Base-by-base conservation (phyloP, 2,797 vertebrate species). In the Denticeps clupeoides region DNA sequence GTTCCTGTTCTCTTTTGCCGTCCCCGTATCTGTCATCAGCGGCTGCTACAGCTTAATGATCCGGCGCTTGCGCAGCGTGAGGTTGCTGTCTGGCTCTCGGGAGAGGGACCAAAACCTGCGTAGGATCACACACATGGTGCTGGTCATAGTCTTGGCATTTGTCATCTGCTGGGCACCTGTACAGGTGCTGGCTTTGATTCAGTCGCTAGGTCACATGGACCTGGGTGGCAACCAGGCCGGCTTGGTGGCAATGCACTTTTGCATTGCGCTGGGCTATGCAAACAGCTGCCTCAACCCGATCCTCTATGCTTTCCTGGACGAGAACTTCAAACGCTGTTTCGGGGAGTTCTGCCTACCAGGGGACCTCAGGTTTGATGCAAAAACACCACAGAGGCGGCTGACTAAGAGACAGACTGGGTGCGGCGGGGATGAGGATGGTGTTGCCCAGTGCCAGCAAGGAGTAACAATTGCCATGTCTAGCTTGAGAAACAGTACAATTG, bases 301-400 rank as follows among this genome's bases (percentile, higher is more conserved):
- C 8, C 84, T 90, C 46, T 90, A 90, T 0, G 88, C 87, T 43
- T 89, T 90, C 64, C 44, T 90, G 54, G 88, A 90, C 1, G 88
- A 89, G 74, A 90, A 90, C 60, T 90, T 90, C 75, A 90, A 90
- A 69, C 78, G 86, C 0, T 90, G 87, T 61, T 90, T 90, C 68
- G 81, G 82, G 44, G 86, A 80, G 63, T 87, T 88, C 73, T 90
- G 88, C 67, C 82, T 84, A 22, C 71, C 84, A 0, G 61, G 71
- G 0, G 54, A 75, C 56, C 81, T 82, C 56, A 71, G 77, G 38
- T 66, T 77, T 1, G 83, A 84, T 56, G 61, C 71, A 21, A 82
- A 82, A 51, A 73, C 72, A 62, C 83, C 84, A 10, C 82, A 78
- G 51, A 76, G 82, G 1, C 85, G 82, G 72, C 61, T 55, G 25